These are phyloP conservation scores for mouse (Mus musculus) DNA, from an alignment of 2,113 vertebrate species.

Conservation along the genomic window DNA sequence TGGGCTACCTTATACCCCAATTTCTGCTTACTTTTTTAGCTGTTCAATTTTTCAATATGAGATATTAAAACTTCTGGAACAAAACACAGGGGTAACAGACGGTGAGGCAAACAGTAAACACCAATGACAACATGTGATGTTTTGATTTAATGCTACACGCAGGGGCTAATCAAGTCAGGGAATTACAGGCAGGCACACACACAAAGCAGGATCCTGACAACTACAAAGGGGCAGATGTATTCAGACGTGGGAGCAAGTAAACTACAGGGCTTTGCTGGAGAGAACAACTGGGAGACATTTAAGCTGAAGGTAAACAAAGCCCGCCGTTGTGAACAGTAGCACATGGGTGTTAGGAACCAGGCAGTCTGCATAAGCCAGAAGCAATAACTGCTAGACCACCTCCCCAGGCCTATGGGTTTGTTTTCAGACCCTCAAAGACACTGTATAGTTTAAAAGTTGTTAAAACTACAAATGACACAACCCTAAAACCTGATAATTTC, in stretches of 20 bases:
- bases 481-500: not conserved
- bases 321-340: not conserved
- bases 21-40: conserved; percentile 22
- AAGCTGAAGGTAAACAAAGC: not conserved
- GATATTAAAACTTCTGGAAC: conserved; percentile 41
- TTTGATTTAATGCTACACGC: conserved; percentile 1
- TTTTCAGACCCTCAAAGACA: not conserved
- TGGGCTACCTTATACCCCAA: not conserved
- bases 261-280: not conserved
- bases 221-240: not conserved
- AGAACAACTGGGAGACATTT: not conserved
- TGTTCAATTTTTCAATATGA: not conserved
- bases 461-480: not conserved
- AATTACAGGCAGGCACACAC: not conserved
- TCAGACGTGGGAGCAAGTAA: not conserved
- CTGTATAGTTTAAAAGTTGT: not conserved
- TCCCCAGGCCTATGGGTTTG: not conserved
- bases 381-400: not conserved
- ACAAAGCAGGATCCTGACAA: not conserved
- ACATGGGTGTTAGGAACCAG: not conserved
- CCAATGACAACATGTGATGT: not conserved
- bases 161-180: not conserved
- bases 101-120: conserved; percentile 3
- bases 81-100: not conserved
- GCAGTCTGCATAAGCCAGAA: not conserved